These are phyloP conservation scores for Norana najaformis DNA, from an alignment of 2,888 invertebrate species.

Conservation along the genomic window DNA sequence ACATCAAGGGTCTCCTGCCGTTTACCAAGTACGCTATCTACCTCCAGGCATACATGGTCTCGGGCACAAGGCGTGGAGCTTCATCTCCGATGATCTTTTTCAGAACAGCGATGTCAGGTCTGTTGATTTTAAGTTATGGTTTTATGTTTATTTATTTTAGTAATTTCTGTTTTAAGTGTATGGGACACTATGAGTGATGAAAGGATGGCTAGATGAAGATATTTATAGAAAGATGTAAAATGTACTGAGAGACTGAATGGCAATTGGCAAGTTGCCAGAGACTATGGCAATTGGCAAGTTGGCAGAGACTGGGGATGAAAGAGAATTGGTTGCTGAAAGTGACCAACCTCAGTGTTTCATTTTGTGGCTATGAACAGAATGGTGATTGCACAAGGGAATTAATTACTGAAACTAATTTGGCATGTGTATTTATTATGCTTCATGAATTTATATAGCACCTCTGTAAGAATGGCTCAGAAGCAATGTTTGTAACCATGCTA, in stretches of 20 bases:
- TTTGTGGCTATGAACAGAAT: not conserved
- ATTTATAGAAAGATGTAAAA: not conserved
- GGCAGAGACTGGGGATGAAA: not conserved
- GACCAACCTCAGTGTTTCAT: not conserved
- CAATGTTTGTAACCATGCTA: not conserved
- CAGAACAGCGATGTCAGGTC: conserved; percentile 67
- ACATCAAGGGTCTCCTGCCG: conserved; percentile 71
- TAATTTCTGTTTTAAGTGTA: not conserved
- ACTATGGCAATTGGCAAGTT: not conserved
- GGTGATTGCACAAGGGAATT: not conserved
- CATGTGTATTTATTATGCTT: not conserved
- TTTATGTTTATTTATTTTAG: not conserved
- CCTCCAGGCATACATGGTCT: conserved; percentile 87
- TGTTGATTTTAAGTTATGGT: conserved; percentile 37
- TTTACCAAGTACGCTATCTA: conserved; percentile 91
- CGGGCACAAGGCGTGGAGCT: conserved; percentile 72
- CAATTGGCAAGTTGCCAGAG: not conserved
- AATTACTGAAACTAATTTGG: not conserved
- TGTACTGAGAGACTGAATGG: not conserved
- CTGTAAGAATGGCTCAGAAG: not conserved
- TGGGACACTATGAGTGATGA: not conserved
- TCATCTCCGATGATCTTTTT: conserved; percentile 83
- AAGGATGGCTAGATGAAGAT: not conserved
- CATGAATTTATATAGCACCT: not conserved
- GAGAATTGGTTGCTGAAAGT: not conserved